These are phyloP conservation scores for Andrena trimmerana DNA, from an alignment of 2,888 invertebrate species.

Conservation along the genomic window DNA sequence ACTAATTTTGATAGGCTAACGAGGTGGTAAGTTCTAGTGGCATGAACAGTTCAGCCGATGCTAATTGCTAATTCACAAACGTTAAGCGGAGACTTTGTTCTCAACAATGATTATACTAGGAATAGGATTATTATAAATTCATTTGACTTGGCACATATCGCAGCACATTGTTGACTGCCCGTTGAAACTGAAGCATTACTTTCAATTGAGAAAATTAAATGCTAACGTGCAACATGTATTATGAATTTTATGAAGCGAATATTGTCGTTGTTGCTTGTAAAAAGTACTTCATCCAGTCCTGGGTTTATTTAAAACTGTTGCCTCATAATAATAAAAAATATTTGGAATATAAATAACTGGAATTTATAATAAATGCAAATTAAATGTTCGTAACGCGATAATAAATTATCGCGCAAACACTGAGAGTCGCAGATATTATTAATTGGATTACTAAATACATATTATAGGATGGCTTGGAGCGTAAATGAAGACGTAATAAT, in stretches of 20 bases:
- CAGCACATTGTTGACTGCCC: neutral
- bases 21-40: neutral
- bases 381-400: neutral
- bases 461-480: neutral
- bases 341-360: neutral
- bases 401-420: neutral
- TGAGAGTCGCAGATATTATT: neutral
- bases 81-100: neutral
- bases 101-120: constrained; percentile 1
- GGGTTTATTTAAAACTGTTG: too few relatives aligned
- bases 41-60: constrained; percentile 2
- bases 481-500: constrained; percentile 2
- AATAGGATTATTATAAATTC: neutral
- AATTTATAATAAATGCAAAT: neutral
- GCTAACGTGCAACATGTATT: too few relatives aligned
- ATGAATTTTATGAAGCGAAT: too few relatives aligned
- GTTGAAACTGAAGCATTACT: neutral
- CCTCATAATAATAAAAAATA: neutral
- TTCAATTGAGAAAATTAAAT: too few relatives aligned
- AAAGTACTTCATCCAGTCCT: too few relatives aligned
- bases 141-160: neutral
- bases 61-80: constrained; percentile 28
- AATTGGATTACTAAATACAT: neutral
- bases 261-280: too few relatives aligned
- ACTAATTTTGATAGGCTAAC: neutral